These are phyloP conservation scores for Phenganax stokvisi DNA, from an alignment of 92 coral and sea anemone genomes.

Conservation along the genomic window DNA sequence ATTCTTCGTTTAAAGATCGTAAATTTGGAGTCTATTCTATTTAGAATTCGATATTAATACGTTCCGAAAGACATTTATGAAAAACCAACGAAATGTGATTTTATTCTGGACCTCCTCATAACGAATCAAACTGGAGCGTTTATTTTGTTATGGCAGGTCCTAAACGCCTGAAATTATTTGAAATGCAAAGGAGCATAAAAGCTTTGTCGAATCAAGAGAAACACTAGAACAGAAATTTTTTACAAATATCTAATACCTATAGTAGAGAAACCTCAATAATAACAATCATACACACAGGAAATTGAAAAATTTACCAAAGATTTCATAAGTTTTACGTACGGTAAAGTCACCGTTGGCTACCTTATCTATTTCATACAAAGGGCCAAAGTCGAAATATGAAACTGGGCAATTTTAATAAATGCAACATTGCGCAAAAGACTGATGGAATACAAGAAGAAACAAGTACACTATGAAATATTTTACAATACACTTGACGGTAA, in stretches of 20 bases:
- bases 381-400: background rate
- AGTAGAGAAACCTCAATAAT: background rate
- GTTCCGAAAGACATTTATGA: background rate
- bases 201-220: conserved; percentile 23
- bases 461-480: background rate
- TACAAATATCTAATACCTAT: conserved; percentile 4
- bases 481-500: conserved; percentile 12
- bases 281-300: background rate
- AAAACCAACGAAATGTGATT: background rate
- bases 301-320: background rate
- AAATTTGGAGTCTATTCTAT: background rate
- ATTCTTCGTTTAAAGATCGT: background rate
- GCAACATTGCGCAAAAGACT: background rate
- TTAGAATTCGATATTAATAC: background rate
- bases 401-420: background rate
- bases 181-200: conserved; percentile 12
- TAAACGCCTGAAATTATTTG: conserved; percentile 13
- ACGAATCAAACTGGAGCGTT: conserved; percentile 15
- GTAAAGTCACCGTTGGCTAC: background rate
- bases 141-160: conserved; percentile 32
- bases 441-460: background rate
- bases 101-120: background rate
- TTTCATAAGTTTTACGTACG: background rate
- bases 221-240: background rate
- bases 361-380: background rate